Evolutionary conservation across 2,113 vertebrate species (phyloP).

Genomic region (Microtus pennsylvanicus): DNA sequence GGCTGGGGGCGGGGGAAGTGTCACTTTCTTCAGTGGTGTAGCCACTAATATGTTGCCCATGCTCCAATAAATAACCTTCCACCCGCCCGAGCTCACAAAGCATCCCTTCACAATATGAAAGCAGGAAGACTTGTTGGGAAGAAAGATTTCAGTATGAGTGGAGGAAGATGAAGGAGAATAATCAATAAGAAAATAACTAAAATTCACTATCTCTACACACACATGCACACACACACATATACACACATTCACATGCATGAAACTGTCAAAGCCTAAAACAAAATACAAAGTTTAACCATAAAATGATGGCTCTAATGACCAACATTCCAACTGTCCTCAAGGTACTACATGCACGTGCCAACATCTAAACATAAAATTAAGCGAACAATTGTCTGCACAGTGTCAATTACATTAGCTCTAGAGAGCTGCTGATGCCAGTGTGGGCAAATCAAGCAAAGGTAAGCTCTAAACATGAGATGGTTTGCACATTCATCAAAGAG

Average conservation of each 20-base stretch:
- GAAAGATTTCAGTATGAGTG: background rate
- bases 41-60: background rate
- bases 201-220: background rate
- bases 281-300: background rate
- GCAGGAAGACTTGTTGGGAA: background rate
- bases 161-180: background rate
- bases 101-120: background rate
- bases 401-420: background rate
- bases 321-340: background rate
- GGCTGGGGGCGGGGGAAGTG: background rate
- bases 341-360: background rate
- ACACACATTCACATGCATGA: background rate
- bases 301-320: background rate
- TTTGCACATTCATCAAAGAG: background rate
- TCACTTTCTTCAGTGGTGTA: background rate
- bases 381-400: background rate
- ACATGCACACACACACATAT: background rate
- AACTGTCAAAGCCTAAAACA: background rate
- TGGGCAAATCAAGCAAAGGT: background rate
- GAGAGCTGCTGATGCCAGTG: background rate
- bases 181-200: background rate
- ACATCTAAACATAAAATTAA: constrained; percentile 5
- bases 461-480: background rate
- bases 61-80: background rate
- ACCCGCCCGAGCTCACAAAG: background rate